Percentiles rank a stretch among this genome's conserved stretches.
phyloP scores from a whole-genome alignment of 2,797 vertebrate species.

The Rhinatrema bivittatum region DNA sequence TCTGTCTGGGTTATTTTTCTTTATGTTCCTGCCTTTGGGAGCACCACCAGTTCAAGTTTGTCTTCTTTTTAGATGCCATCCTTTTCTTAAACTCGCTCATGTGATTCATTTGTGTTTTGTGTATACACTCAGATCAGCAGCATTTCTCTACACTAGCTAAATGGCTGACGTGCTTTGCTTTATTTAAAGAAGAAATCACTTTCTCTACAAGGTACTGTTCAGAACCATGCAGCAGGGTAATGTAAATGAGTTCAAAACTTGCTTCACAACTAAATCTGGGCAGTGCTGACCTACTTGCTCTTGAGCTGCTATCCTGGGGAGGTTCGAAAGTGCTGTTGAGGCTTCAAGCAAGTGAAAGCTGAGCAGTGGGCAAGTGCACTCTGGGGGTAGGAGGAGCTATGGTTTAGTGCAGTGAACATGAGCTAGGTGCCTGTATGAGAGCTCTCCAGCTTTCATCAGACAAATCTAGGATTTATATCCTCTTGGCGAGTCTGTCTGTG shows the following conservation, averaged over 20 bases:
- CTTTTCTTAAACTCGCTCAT: no score
- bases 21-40: no score
- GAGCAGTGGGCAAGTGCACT: slow-evolving; percentile 22
- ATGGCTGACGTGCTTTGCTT: no score
- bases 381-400: slow-evolving; percentile 20
- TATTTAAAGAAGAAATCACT: no score
- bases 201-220: no score
- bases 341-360: slow-evolving; percentile 22
- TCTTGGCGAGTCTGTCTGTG: not conserved
- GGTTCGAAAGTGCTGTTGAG: slow-evolving; percentile 4
- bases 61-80: no score
- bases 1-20: no score
- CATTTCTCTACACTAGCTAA: no score
- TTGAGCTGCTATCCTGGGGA: slow-evolving; percentile 8
- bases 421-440: slow-evolving; percentile 8
- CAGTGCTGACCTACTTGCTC: slow-evolving; percentile 11
- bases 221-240: no score
- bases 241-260: not conserved
- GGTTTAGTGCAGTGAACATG: not conserved
- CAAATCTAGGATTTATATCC: slow-evolving; percentile 3
- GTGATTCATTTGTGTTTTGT: no score
- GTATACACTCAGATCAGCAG: no score
- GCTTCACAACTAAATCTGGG: not conserved
- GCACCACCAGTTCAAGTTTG: no score
- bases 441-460: not conserved